Percentiles rank a stretch among this genome's conserved stretches.
phyloP scores from a whole-genome alignment of 2,113 vertebrate genomes.

The Carassius gibelio region DNA sequence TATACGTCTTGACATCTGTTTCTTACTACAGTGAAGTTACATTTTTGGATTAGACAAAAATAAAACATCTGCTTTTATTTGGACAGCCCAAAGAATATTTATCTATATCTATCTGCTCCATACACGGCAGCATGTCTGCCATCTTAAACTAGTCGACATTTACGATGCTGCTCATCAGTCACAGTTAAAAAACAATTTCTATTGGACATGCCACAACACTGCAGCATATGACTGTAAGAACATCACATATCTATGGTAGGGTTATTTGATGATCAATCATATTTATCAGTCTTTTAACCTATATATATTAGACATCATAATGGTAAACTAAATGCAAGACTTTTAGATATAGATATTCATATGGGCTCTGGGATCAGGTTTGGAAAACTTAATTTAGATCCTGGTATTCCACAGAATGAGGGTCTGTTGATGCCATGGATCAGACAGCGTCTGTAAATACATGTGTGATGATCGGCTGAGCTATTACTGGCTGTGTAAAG shows the following conservation, averaged over 20 bases:
- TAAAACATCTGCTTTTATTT: not conserved
- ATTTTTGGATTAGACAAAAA: not conserved
- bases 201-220: not conserved
- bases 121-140: too few relatives aligned
- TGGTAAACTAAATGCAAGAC: too few relatives aligned
- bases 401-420: not conserved
- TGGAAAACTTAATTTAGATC: not conserved
- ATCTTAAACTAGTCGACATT: not conserved
- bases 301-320: not conserved
- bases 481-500: constrained; percentile 64
- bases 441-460: constrained; percentile 3
- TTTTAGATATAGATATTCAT: not conserved
- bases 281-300: not conserved
- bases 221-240: not conserved
- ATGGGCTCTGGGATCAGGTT: not conserved
- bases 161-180: not conserved
- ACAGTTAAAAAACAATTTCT: not conserved
- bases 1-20: not conserved
- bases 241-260: not conserved
- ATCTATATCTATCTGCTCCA: not conserved
- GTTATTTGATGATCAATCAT: not conserved
- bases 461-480: not conserved
- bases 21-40: not conserved
- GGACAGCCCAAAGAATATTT: not conserved
- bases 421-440: not conserved